Percentiles rank a stretch among this genome's conserved stretches.
Conservation (phyloP, 2,797 vertebrate genomes). For the Xenentodon cancila region DNA sequence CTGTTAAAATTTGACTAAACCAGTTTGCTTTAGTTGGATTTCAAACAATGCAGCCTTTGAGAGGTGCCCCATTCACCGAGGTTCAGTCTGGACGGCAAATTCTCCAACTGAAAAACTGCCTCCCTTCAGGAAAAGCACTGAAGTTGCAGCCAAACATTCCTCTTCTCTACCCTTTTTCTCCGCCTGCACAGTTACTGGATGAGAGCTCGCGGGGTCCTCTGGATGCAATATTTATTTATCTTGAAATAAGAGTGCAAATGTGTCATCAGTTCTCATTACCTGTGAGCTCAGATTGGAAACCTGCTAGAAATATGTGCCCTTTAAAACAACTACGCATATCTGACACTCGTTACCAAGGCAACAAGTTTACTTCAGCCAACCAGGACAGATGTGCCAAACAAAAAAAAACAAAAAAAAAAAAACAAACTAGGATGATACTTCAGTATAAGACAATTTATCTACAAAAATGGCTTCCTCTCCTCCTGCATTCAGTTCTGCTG, state of each 20-base stretch:
- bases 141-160: constrained; percentile 58
- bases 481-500: constrained; percentile 34
- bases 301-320: constrained; percentile 25
- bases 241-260: constrained; percentile 20
- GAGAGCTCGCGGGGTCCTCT: not conserved
- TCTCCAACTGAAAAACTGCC: constrained; percentile 61
- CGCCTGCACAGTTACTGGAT: constrained; percentile 1
- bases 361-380: constrained; percentile 56
- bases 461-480: constrained; percentile 51
- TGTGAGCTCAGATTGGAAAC: constrained; percentile 11
- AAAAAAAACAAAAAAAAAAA: not conserved
- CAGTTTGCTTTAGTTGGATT: constrained; percentile 65
- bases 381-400: constrained; percentile 22
- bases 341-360: constrained; percentile 52
- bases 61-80: constrained; percentile 49
- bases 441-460: constrained; percentile 27
- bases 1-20: constrained; percentile 72
- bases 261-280: constrained; percentile 28
- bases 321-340: constrained; percentile 25
- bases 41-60: constrained; percentile 79
- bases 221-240: constrained; percentile 17
- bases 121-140: constrained; percentile 60
- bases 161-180: constrained; percentile 22
- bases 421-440: not conserved
- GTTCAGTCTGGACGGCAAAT: constrained; percentile 72